These are phyloP conservation scores for Perccottus glenii DNA, from an alignment of 2,113 vertebrate species.

Conservation along the genomic window DNA sequence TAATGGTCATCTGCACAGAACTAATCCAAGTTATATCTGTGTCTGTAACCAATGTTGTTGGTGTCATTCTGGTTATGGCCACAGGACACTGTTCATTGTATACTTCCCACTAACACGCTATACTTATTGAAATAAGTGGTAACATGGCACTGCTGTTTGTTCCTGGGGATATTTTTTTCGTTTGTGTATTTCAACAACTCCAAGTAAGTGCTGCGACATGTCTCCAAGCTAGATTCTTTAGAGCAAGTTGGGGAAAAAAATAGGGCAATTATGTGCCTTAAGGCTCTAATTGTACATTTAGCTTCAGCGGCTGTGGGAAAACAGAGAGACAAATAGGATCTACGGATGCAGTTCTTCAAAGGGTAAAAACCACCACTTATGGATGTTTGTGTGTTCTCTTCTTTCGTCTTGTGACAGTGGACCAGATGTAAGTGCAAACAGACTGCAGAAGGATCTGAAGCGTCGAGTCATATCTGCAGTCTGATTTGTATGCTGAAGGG, in stretches of 20 bases:
- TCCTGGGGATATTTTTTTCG: slow-evolving; percentile 4
- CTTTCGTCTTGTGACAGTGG: not conserved
- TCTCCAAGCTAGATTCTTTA: slow-evolving; percentile 25
- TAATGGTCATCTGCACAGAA: too few species aligned
- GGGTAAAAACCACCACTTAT: slow-evolving; percentile 24
- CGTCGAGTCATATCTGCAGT: slow-evolving; percentile 8
- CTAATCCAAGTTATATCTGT: too few species aligned
- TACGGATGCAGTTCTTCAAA: slow-evolving; percentile 10
- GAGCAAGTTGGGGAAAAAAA: slow-evolving; percentile 20
- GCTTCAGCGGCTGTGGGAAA: slow-evolving; percentile 30
- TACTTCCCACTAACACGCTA: not conserved
- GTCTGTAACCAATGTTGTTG: too few species aligned
- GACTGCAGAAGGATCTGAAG: not conserved
- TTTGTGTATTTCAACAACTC: slow-evolving; percentile 8
- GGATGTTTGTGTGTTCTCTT: slow-evolving; percentile 6
- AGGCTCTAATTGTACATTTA: slow-evolving; percentile 28
- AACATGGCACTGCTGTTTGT: slow-evolving; percentile 4
- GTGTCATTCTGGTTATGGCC: not conserved
- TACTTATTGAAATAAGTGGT: not conserved
- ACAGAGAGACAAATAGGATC: slow-evolving; percentile 14
- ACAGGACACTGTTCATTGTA: slow-evolving; percentile 19
- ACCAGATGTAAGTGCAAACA: slow-evolving; percentile 11
- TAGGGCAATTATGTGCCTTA: slow-evolving; percentile 45
- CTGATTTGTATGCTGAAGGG: slow-evolving; percentile 2
- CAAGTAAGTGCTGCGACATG: slow-evolving; percentile 18